Evolutionary conservation across 2,113 vertebrate species (phyloP).

Genomic region (Aphyosemion australe): DNA sequence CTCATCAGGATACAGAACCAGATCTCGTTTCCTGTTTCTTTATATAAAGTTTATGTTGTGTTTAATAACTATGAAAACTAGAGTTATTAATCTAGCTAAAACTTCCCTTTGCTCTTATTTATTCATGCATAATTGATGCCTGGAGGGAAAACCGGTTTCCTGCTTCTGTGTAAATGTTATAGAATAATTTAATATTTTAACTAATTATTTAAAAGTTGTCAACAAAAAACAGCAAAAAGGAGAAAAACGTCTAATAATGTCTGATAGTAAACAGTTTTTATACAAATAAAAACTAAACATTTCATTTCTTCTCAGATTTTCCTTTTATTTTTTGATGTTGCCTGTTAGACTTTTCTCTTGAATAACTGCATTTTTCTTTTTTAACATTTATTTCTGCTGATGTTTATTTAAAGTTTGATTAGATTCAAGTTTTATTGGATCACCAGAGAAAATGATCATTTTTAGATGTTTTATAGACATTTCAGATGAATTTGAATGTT

Average conservation of each 20-base stretch:
- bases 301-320: not conserved
- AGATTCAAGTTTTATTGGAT: not conserved
- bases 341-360: too few relatives aligned
- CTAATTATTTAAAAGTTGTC: not conserved
- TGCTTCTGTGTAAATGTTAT: not conserved
- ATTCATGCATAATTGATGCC: not conserved
- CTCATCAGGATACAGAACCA: too few relatives aligned
- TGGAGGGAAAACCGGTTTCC: not conserved
- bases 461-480: not conserved
- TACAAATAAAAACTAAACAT: too few relatives aligned
- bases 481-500: not conserved
- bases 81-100: too few relatives aligned
- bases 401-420: too few relatives aligned
- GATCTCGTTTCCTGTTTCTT: too few relatives aligned
- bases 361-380: too few relatives aligned
- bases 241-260: not conserved
- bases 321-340: too few relatives aligned
- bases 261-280: too few relatives aligned
- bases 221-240: not conserved
- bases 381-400: not conserved
- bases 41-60: too few relatives aligned
- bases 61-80: too few relatives aligned
- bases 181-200: not conserved
- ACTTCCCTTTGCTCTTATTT: not conserved
- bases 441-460: not conserved